These are phyloP conservation scores for Temnopleurus reevesii DNA, from an alignment of 53 echinoderm and acorn worm species.

Conservation along the genomic window DNA sequence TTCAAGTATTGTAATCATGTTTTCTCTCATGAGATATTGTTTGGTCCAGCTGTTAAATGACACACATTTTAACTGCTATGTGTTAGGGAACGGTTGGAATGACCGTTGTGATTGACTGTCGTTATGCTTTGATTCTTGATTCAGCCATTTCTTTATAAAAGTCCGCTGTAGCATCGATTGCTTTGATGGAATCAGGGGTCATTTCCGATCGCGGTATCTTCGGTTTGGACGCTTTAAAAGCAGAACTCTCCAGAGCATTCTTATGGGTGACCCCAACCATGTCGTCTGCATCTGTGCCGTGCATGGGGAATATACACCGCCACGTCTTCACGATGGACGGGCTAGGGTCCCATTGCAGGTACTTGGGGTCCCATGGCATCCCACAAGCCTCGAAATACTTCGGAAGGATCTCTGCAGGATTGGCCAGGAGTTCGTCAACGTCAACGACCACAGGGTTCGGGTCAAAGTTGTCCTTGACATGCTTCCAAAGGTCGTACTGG, in stretches of 20 bases:
- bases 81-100: neutral
- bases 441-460: slow-evolving; percentile 61
- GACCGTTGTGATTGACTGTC: neutral
- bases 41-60: neutral
- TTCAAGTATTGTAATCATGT: no score
- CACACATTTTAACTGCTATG: neutral
- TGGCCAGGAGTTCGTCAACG: slow-evolving; percentile 40
- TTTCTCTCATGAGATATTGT: no score
- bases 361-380: slow-evolving; percentile 47
- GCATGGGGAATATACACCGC: slow-evolving; percentile 13
- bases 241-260: neutral
- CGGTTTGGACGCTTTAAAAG: slow-evolving; percentile 5
- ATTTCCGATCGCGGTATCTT: slow-evolving; percentile 43
- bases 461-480: slow-evolving; percentile 46
- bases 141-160: slow-evolving; percentile 53
- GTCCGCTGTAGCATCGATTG: slow-evolving; percentile 28
- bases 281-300: neutral
- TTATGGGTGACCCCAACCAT: neutral
- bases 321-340: slow-evolving; percentile 29
- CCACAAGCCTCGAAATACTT: slow-evolving; percentile 63
- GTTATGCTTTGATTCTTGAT: slow-evolving; percentile 31
- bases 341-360: slow-evolving; percentile 50
- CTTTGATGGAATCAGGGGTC: slow-evolving; percentile 47
- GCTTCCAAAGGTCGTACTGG: slow-evolving; percentile 60
- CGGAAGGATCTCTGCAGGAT: slow-evolving; percentile 56